These are phyloP conservation scores for Siniperca knerii DNA, from an alignment of 2,113 vertebrate species.

Conservation along the genomic window DNA sequence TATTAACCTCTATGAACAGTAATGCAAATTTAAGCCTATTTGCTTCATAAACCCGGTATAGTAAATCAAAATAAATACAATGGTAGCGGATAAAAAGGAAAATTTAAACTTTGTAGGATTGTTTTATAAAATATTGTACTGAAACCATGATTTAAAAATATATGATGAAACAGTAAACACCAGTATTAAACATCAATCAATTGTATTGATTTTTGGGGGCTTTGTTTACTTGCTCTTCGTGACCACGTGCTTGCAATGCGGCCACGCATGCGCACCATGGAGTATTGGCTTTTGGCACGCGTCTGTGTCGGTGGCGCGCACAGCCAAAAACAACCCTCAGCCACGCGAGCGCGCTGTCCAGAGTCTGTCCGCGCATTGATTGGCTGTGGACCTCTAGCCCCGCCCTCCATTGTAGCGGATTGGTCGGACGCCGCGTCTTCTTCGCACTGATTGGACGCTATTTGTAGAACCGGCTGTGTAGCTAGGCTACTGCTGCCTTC, in stretches of 20 bases:
- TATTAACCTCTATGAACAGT: background rate
- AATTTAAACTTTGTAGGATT: background rate
- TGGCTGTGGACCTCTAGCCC: slow-evolving; percentile 50
- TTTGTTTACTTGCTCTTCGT: slow-evolving; percentile 77
- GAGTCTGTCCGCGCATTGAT: slow-evolving; percentile 35
- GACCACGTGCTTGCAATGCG: slow-evolving; percentile 77
- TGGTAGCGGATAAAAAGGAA: background rate
- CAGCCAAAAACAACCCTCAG: slow-evolving; percentile 70
- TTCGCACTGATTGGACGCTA: slow-evolving; percentile 74
- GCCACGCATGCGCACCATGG: slow-evolving; percentile 60
- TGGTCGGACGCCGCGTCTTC: slow-evolving; percentile 26
- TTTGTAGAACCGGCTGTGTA: slow-evolving; percentile 69
- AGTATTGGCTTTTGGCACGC: slow-evolving; percentile 55
- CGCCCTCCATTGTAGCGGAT: slow-evolving; percentile 32
- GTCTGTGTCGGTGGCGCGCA: slow-evolving; percentile 70
- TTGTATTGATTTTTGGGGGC: background rate
- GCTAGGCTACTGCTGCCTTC: slow-evolving; percentile 73
- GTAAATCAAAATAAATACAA: background rate
- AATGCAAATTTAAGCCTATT: background rate
- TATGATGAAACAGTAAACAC: background rate
- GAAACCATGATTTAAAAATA: background rate
- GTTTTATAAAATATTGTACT: background rate
- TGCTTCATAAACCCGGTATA: background rate
- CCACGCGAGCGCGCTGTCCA: slow-evolving; percentile 56
- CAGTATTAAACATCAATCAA: background rate